phyloP scores from a whole-genome alignment of 2,797 vertebrate species.

The Neopelma chrysocephalum region DNA sequence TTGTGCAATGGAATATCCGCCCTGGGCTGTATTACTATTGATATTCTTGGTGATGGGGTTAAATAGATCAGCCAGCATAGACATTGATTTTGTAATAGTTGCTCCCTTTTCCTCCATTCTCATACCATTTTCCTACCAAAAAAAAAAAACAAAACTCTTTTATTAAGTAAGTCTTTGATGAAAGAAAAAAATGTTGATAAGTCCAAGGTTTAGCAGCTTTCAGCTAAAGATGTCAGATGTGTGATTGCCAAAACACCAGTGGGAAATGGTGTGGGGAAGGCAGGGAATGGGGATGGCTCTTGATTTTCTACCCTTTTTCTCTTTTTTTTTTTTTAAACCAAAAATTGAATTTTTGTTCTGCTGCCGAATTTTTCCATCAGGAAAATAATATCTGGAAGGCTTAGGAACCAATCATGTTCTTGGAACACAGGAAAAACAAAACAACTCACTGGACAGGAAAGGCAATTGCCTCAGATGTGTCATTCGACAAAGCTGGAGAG shows the following conservation, averaged over 20 bases:
- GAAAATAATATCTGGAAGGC: background rate
- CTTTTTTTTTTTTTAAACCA: background rate
- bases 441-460: background rate
- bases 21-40: background rate
- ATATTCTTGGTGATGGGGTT: background rate
- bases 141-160: background rate
- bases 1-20: background rate
- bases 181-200: background rate
- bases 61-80: background rate
- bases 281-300: background rate
- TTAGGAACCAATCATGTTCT: background rate
- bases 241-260: background rate
- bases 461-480: background rate
- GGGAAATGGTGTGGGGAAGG: background rate
- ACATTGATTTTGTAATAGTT: background rate
- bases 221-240: background rate
- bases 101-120: background rate
- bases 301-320: background rate
- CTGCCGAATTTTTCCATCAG: background rate
- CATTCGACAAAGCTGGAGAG: background rate
- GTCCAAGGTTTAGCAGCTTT: background rate
- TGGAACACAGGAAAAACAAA: background rate
- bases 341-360: background rate
- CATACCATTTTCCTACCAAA: rapidly evolving
- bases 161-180: background rate